These are phyloP conservation scores for Drosophila suboccidentalis DNA, from an alignment of 2,888 invertebrate species.

Conservation along the genomic window DNA sequence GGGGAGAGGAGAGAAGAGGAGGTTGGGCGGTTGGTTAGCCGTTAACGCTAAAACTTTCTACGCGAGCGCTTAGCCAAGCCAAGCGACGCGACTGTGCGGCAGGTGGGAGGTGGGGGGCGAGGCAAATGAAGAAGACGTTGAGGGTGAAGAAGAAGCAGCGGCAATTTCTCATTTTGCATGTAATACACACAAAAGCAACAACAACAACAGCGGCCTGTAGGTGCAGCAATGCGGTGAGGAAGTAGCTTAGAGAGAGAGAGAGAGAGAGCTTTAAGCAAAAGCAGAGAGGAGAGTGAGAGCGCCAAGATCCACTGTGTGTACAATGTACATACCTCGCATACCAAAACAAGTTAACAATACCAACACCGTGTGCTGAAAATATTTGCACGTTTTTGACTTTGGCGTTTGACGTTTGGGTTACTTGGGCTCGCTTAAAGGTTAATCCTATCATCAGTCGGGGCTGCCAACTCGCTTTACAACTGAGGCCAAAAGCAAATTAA, in stretches of 20 bases:
- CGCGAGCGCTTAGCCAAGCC: conserved; percentile 77
- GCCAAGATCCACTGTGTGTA: conserved; percentile 10
- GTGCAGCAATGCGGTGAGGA: conserved; percentile 35
- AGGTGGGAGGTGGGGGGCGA: conserved; percentile 8
- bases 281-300: conserved; percentile 16
- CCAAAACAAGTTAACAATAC: conserved; percentile 55
- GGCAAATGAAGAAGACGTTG: conserved; percentile 38
- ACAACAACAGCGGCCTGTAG: conserved; percentile 31
- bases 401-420: conserved; percentile 39
- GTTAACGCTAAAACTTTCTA: conserved; percentile 79
- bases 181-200: conserved; percentile 44
- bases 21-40: conserved; percentile 58
- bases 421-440: conserved; percentile 51
- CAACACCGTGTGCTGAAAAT: conserved; percentile 61
- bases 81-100: conserved; percentile 50
- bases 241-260: conserved; percentile 6
- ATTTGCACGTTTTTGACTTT: conserved; percentile 74
- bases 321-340: conserved; percentile 61
- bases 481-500: not conserved
- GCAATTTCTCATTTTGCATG: conserved; percentile 65
- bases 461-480: conserved; percentile 27
- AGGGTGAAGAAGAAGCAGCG: conserved; percentile 32
- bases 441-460: conserved; percentile 30
- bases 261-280: not conserved
- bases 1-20: conserved; percentile 23